These are phyloP conservation scores for Tetranychus urticae DNA, from an alignment of 1,140 invertebrate species.

Conservation along the genomic window DNA sequence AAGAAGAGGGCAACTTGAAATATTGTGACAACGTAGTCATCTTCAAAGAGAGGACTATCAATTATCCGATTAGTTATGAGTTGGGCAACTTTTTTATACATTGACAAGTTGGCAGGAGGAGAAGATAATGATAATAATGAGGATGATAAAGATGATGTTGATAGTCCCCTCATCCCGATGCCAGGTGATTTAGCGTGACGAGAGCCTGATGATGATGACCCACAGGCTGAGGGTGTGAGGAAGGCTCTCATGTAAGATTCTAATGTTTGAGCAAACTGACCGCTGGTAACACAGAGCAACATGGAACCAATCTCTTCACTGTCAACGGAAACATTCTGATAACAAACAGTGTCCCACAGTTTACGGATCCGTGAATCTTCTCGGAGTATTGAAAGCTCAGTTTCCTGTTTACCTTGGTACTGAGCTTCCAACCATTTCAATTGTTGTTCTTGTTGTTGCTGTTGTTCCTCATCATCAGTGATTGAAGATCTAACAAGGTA, in stretches of 20 bases:
- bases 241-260: neutral
- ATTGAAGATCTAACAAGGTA: neutral
- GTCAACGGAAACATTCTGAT: neutral
- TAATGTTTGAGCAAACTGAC: neutral
- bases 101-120: neutral
- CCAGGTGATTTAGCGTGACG: neutral
- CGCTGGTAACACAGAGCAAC: neutral
- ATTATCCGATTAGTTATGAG: neutral
- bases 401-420: neutral
- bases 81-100: neutral
- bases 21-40: neutral
- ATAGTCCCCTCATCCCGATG: too few relatives aligned
- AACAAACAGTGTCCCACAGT: conserved; percentile 1
- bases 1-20: neutral
- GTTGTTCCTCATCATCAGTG: neutral
- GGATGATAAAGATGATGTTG: too few relatives aligned
- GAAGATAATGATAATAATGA: too few relatives aligned
- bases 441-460: neutral
- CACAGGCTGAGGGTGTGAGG: neutral
- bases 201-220: neutral
- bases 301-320: neutral
- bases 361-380: neutral
- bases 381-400: neutral
- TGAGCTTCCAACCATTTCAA: neutral
- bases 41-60: neutral